Percentiles rank a stretch among this genome's conserved stretches.
These are phyloP conservation scores for Chrysomela aeneicollis DNA, from an alignment of 2,888 invertebrate genomes.

Conservation along the genomic window DNA sequence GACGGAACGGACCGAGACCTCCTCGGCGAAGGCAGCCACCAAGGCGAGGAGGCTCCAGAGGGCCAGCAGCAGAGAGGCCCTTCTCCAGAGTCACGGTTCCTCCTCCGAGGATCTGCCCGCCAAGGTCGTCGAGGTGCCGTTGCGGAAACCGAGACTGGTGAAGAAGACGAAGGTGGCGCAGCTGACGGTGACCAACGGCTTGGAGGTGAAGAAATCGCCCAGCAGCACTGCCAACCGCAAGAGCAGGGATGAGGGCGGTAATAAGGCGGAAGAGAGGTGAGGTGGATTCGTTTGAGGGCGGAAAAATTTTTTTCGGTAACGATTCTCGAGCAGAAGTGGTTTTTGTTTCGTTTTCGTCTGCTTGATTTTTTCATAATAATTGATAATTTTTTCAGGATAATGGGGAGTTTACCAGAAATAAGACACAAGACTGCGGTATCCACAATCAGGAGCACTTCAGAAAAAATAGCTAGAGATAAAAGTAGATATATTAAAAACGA, in stretches of 20 bases:
- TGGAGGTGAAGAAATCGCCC: constrained; percentile 49
- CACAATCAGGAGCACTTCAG: constrained; percentile 60
- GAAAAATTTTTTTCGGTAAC: too few relatives aligned
- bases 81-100: constrained; percentile 62
- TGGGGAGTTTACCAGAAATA: constrained; percentile 59
- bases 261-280: constrained; percentile 53
- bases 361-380: not conserved
- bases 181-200: constrained; percentile 51
- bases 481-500: constrained; percentile 48
- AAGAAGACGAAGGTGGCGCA: constrained; percentile 57
- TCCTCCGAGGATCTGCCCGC: constrained; percentile 64
- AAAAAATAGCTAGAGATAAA: constrained; percentile 56
- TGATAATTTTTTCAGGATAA: constrained; percentile 43
- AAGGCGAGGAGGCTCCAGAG: constrained; percentile 62
- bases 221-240: constrained; percentile 35
- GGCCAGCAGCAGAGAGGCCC: constrained; percentile 63
- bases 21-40: constrained; percentile 44
- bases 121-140: constrained; percentile 49
- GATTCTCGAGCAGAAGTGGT: too few relatives aligned
- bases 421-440: constrained; percentile 62
- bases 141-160: constrained; percentile 58
- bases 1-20: constrained; percentile 29
- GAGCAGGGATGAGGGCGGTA: constrained; percentile 42
- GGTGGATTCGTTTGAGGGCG: constrained; percentile 18
- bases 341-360: too few relatives aligned